Base-by-base conservation (phyloP, 2,888 invertebrate species). In the Taphrorychus bicolor region DNA sequence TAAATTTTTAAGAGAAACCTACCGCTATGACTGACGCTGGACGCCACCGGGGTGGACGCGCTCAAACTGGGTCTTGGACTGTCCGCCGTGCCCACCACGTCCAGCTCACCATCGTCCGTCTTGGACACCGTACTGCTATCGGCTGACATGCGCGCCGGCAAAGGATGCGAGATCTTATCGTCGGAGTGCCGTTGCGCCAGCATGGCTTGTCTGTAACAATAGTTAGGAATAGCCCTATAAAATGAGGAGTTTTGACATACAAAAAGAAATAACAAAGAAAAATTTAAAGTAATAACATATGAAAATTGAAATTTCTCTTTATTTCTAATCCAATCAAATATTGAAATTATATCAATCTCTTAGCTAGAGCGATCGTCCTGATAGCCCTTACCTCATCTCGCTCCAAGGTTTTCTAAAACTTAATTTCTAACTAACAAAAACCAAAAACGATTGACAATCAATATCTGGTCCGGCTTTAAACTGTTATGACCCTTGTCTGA, bases 11-110 rank as follows among this genome's bases (percentile, higher is more conserved):
- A 18, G 45, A 2, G 45, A 21, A 19, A 75, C 73, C 75, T 76
- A 80, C 80, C 79, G 72, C 80, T 76, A 73, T 77, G 80, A 60
- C 77, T 78, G 32, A 79, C 64, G 1, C 77, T 77, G 5, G 76
- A 76, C 16, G 79, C 75, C 18, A 80, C 73, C 3, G 80, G 79
- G 5, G 80, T 80, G 3, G 80, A 76, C 18, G 84, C 79, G 59
- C 82, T 82, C 68, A 87, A 83, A 5, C 87, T 86, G 69, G 91
- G 87, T 49, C 92, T 87, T 7, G 92, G 93, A 74, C 92, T 92
- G 77, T 94, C 93, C 58, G 93, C 89, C 23, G 92, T 94, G 0
- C 94, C 94, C 0, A 95, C 95, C 19, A 95, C 95, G 82, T 95
- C 95, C 78, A 95, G 83, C 81, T 95, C 95, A 69, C 94, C 94